Evolutionary conservation across 2,888 invertebrate species (phyloP).

Genomic region (Panopea generosa): DNA sequence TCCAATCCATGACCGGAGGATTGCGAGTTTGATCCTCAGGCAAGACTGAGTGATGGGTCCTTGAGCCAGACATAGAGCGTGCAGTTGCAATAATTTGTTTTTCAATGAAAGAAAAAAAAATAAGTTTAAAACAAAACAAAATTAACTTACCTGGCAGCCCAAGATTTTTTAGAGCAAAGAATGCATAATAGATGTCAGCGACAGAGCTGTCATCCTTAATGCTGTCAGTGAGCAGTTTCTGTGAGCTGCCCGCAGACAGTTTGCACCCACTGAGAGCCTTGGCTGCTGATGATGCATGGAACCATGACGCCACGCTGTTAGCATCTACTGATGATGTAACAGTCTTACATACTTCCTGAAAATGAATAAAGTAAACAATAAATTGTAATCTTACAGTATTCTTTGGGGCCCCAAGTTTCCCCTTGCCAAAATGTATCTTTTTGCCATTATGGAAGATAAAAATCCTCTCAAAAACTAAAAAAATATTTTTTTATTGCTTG

Average conservation of each 20-base stretch:
- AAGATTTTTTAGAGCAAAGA: constrained; percentile 89
- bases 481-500: too few species aligned
- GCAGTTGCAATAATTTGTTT: too few species aligned
- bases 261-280: constrained; percentile 86
- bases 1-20: too few species aligned
- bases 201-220: constrained; percentile 90
- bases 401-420: too few species aligned
- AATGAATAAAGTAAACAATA: constrained; percentile 15
- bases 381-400: constrained; percentile 4
- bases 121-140: too few species aligned
- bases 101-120: too few species aligned
- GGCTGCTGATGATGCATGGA: constrained; percentile 89
- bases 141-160: constrained; percentile 87
- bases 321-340: constrained; percentile 85
- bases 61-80: too few species aligned
- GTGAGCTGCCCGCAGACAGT: constrained; percentile 73
- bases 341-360: constrained; percentile 85
- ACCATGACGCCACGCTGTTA: constrained; percentile 86
- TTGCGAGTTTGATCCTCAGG: too few species aligned
- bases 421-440: too few species aligned
- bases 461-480: too few species aligned
- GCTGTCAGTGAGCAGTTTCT: constrained; percentile 87
- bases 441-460: too few species aligned
- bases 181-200: constrained; percentile 89
- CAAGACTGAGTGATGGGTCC: too few species aligned